phyloP scores from a whole-genome alignment of 2,888 invertebrate species.

The Epirrhoe alternata region DNA sequence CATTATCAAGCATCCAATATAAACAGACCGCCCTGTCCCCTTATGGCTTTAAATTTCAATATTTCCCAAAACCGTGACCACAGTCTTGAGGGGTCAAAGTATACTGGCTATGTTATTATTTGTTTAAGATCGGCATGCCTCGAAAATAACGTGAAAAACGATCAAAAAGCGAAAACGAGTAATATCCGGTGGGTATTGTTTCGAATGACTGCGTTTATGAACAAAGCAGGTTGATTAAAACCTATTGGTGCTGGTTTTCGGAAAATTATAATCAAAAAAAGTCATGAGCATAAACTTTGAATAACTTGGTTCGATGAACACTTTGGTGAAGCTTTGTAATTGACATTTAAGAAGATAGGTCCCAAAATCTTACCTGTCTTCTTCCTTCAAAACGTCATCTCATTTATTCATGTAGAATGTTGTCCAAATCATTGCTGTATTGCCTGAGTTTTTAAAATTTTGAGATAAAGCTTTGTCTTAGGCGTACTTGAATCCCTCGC shows the following conservation, averaged over 20 bases:
- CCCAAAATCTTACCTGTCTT: too few species aligned
- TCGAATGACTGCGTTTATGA: constrained; percentile 37
- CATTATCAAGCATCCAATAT: constrained; percentile 48
- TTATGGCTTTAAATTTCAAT: constrained; percentile 36
- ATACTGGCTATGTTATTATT: constrained; percentile 59
- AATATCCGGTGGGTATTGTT: constrained; percentile 82
- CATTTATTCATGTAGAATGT: too few species aligned
- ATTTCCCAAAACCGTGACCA: constrained; percentile 35
- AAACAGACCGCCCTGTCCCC: constrained; percentile 28
- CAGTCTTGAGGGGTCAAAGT: constrained; percentile 47
- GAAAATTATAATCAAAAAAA: neutral
- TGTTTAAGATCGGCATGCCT: constrained; percentile 67
- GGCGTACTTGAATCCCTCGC: too few species aligned
- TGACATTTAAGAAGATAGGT: too few species aligned
- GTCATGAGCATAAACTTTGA: too few species aligned
- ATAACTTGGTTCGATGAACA: too few species aligned
- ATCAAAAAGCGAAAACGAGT: constrained; percentile 77
- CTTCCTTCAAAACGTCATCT: too few species aligned
- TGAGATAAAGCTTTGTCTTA: too few species aligned
- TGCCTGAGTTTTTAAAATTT: too few species aligned
- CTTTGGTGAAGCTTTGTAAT: too few species aligned
- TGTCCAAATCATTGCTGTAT: too few species aligned
- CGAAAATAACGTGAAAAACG: constrained; percentile 75
- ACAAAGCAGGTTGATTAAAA: constrained; percentile 11
- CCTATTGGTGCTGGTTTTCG: neutral